Base-by-base conservation (phyloP, 1,140 invertebrate species). In the Latrodectus geometricus region DNA sequence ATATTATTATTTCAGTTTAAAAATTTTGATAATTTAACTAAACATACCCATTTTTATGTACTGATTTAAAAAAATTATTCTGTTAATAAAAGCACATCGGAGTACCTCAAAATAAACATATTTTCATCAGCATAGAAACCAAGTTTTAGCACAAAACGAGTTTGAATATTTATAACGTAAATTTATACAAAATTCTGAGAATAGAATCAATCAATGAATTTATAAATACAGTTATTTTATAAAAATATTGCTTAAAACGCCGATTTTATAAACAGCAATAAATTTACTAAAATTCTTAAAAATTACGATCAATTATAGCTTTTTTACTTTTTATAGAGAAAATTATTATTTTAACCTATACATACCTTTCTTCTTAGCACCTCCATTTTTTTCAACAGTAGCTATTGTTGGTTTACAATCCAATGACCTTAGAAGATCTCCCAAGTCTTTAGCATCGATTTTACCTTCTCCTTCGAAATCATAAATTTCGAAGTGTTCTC, bases 401-500 rank as follows among this genome's bases (percentile, higher is more conserved):
- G 96, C 95, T 90, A 95, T 92, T 90, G 97, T 99, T 90, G 97
- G 97, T 93, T 97, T 98, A 89, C 96, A 94, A 92, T 97, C 97
- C 86, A 98, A 93, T 89, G 97, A 97, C 85, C 97, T 94, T 89
- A 98, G 94, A 89, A 97, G 94, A 92, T 98, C 96, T 88, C 97
- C 97, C 88, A 97, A 92, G 92, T 97, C 95, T 92, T 93, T 93
- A 89, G 95, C 95, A 91, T 97, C 97, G 87, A 97, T 94, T 89
- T 94, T 94, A 90, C 95, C 95, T 89, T 92, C 93, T 88, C 96
- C 96, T 89, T 96, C 96, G 89, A 94, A 94, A 91, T 96, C 96
- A 91, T 96, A 97, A 92, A 96, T 96, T 72, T 89, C 95, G 93
- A 96, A 97, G 90, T 95, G 95, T 91, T 96, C 96, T 92, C 95